phyloP scores from a whole-genome alignment of 2,888 invertebrate genomes.

The Seira sanloemensis region DNA sequence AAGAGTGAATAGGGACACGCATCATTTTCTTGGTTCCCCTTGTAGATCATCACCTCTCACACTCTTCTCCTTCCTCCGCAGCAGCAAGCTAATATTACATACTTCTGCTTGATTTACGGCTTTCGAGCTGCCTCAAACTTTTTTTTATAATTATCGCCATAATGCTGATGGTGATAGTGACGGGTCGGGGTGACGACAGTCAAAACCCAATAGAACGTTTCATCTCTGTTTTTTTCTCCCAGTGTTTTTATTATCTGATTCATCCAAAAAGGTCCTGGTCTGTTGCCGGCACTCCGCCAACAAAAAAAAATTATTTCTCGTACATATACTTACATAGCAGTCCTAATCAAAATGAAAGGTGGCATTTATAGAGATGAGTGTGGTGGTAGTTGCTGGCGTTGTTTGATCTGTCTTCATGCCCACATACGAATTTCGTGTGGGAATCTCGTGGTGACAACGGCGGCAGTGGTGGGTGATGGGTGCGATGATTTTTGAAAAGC shows the following conservation, averaged over 20 bases:
- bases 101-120: constrained; percentile 2
- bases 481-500: neutral
- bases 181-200: neutral
- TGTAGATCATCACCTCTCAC: constrained; percentile 7
- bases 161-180: neutral
- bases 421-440: neutral
- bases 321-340: neutral
- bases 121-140: neutral
- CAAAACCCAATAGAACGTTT: neutral
- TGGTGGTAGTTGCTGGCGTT: constrained; percentile 21
- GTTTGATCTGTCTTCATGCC: constrained; percentile 8
- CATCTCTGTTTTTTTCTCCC: constrained; percentile 6
- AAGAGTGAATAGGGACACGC: constrained; percentile 11
- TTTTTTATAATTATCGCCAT: neutral
- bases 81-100: constrained; percentile 23
- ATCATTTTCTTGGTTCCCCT: constrained; percentile 31
- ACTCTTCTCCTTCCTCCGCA: neutral
- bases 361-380: constrained; percentile 6
- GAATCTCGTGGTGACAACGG: neutral
- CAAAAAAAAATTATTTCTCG: no score
- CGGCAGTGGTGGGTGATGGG: neutral
- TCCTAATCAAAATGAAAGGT: constrained; percentile 35
- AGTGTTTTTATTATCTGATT: neutral
- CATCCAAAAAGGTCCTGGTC: neutral
- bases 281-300: neutral